Evolutionary conservation across 2,113 vertebrate genomes (phyloP), one percentile per base, ranked within the genome.

Genomic region (Xenopus tropicalis): DNA sequence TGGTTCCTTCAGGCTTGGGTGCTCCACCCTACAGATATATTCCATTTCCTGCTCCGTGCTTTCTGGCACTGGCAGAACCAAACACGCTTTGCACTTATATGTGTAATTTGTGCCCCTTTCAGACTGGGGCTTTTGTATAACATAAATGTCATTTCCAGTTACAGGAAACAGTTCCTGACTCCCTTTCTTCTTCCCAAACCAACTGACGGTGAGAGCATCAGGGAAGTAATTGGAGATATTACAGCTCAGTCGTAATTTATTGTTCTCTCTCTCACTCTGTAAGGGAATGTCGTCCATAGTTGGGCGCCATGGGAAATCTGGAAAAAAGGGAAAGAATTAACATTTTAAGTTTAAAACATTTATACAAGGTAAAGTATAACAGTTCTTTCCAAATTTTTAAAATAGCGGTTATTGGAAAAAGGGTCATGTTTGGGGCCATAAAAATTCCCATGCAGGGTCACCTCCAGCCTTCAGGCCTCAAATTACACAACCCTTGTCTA

Each of bases 181-280:
- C 17, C 56, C 63, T 14, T 59, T 73, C 71, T 48, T 73, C 71
- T 48, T 73, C 52, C 66, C 21, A 25, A 73, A 73, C 71, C 71
- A 73, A 20, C 20, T 58, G 4, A 73, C 71, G 20, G 37, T 46
- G 20, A 73, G 21, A 10, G 25, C 51, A 11, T 73, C 42, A n/a
- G 71, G 71, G 13, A 73, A 73, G 22, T 65, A 66, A 44, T 73
- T 29, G 12, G 62, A 66, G 14, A 73, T 56, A 10, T 21, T 57
- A 56, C 37, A 66, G 12, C 14, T 29, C 22, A 59, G 20, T 20
- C 10, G 9, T n/a, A 73, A 23, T 20, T 46, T 12, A 24, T 66
- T 54, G 23, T n/a, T 54, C 13, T 23, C 52, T 17, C 19, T n/a
- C 11, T 22, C 17, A 11, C 25, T 20, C 17, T 73, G 52, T 46